phyloP scores from a whole-genome alignment of 2,113 vertebrate genomes.

The Sinosuthora webbiana region DNA sequence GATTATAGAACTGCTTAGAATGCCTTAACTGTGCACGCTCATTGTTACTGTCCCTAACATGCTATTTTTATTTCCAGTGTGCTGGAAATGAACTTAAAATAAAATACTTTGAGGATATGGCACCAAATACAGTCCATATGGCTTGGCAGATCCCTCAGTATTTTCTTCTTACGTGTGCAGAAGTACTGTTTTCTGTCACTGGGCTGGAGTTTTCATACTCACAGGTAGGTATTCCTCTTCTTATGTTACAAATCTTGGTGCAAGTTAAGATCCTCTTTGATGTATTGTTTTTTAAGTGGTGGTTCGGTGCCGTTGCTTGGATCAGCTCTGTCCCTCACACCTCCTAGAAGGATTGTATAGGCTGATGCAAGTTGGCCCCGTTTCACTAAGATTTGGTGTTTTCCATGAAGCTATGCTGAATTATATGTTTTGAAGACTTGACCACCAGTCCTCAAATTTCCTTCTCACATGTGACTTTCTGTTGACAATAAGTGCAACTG shows the following conservation, averaged over 20 bases:
- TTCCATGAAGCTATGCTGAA: neutral
- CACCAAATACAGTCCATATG: conserved; percentile 85
- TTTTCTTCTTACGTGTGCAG: conserved; percentile 88
- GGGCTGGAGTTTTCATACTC: conserved; percentile 96
- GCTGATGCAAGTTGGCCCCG: neutral
- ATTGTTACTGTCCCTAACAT: neutral
- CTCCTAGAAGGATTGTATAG: neutral
- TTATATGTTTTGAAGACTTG: neutral
- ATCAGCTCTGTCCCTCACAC: neutral
- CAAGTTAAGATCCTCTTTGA: neutral
- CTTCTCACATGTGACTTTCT: neutral
- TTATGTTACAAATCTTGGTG: neutral
- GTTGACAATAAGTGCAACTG: neutral
- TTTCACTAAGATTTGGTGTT: neutral
- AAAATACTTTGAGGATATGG: conserved; percentile 73
- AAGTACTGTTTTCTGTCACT: conserved; percentile 94
- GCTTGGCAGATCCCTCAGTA: conserved; percentile 96
- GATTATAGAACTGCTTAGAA: neutral
- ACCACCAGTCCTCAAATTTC: neutral
- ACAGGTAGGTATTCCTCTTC: conserved; percentile 78
- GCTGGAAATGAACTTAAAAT: accelerated
- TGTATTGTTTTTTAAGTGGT: neutral
- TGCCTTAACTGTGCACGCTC: neutral
- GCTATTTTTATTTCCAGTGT: conserved; percentile 45
- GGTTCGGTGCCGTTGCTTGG: neutral